phyloP scores from a whole-genome alignment of 1,140 invertebrate species.

The Monomorium pharaonis region DNA sequence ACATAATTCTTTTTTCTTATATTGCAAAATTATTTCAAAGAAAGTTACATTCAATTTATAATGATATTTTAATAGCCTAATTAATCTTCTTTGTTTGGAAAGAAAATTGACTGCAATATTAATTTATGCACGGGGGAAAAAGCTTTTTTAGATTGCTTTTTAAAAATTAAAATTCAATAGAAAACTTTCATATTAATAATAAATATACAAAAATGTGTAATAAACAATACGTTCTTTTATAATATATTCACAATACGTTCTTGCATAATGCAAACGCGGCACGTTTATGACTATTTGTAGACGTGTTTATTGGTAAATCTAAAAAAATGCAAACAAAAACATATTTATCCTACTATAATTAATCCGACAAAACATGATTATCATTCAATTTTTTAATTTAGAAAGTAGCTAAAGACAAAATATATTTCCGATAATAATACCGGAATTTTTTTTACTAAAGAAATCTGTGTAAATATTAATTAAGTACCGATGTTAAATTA shows the following conservation, averaged over 20 bases:
- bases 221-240: neutral
- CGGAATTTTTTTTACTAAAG: neutral
- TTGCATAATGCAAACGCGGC: neutral
- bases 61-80: neutral
- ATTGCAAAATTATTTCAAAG: neutral
- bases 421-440: neutral
- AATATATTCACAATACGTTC: too few species aligned
- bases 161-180: too few species aligned
- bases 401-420: neutral
- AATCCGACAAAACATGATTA: neutral
- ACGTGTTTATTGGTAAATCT: neutral
- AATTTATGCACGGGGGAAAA: too few species aligned
- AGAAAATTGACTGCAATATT: too few species aligned
- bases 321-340: neutral
- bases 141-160: too few species aligned
- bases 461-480: slow-evolving; percentile 46
- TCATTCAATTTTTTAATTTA: slow-evolving; percentile 4
- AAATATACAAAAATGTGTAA: neutral
- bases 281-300: neutral
- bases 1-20: slow-evolving; percentile 18
- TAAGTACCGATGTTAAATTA: slow-evolving; percentile 42
- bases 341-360: neutral
- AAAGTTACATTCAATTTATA: neutral
- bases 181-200: neutral
- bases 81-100: neutral